Conservation (phyloP, 1,140 invertebrate species). For the Psix sp. region DNA sequence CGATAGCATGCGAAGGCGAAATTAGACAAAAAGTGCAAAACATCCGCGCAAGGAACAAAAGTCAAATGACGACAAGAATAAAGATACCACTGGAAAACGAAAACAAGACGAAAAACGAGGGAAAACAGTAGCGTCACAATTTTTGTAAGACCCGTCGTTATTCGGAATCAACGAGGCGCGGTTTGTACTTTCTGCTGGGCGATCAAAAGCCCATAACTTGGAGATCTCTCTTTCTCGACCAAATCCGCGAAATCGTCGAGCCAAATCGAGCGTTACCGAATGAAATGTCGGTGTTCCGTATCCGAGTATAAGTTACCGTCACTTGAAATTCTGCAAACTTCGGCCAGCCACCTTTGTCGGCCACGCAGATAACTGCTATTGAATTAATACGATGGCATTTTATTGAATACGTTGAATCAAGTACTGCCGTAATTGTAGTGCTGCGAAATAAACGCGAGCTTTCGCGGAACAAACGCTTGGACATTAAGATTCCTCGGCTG, state of each 20-base stretch:
- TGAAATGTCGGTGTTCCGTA: slow-evolving; percentile 50
- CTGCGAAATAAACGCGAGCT: slow-evolving; percentile 36
- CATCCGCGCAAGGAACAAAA: slow-evolving; percentile 5
- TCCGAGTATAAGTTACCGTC: slow-evolving; percentile 54
- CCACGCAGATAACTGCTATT: slow-evolving; percentile 63
- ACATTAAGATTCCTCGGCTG: too few relatives aligned
- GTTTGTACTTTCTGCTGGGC: slow-evolving; percentile 15
- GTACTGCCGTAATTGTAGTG: slow-evolving; percentile 54
- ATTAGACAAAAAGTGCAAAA: slow-evolving; percentile 8
- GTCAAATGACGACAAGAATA: neutral
- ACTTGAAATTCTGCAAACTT: slow-evolving; percentile 56
- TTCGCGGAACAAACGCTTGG: slow-evolving; percentile 51
- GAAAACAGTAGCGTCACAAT: slow-evolving; percentile 15
- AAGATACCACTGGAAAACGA: neutral
- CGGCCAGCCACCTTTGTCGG: slow-evolving; percentile 36
- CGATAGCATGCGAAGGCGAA: slow-evolving; percentile 11
- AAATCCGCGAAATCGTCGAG: slow-evolving; percentile 47
- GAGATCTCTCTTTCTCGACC: slow-evolving; percentile 17
- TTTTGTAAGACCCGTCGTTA: slow-evolving; percentile 8
- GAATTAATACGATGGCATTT: slow-evolving; percentile 68
- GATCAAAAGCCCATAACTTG: slow-evolving; percentile 32
- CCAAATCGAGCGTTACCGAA: slow-evolving; percentile 57
- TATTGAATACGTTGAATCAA: slow-evolving; percentile 57
- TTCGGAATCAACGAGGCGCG: slow-evolving; percentile 9
- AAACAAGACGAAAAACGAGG: slow-evolving; percentile 1